Base-by-base conservation (phyloP, 2,113 vertebrate genomes). In the Amblyopsis rosae region DNA sequence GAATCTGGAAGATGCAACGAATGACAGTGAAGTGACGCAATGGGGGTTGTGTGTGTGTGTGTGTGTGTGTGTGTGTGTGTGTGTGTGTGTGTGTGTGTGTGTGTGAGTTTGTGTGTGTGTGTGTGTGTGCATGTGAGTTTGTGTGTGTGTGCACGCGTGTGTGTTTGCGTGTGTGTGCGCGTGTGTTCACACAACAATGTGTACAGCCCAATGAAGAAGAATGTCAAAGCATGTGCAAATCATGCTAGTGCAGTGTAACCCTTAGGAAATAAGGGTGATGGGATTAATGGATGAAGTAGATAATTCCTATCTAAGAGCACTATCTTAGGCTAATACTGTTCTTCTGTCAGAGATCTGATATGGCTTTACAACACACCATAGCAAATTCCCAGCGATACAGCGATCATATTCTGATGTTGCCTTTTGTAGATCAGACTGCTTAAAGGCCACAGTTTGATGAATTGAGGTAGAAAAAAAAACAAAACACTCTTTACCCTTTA, bases 231-330 rank as follows among this genome's bases (percentile, higher is more conserved):
- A 82, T 17, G 67, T 41, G 66, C 65, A 60, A 82, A 80, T 83
- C 78, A 80, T 33, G 5, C 67, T 73, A 62, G 62, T 73, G 63
- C 51, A 26, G 69, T 72, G 67, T 67, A 82, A 71, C 75, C 82
- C 78, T 58, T 58, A 55, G 79, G 81, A 73, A 78, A 79, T 76
- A 73, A 64, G 73, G 73, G 73, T 73, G 77, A 80, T 75, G 79
- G 75, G 78, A 90, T 86, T 88, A 86, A 68, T 67, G 1, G 75
- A 83, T 82, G 11, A 81, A 81, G 75, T 59, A 77, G 78, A 79
- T 86, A 68, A 86, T 75, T 85, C 75, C 0, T 64, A 81, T 84
- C 69, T 70, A 57, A 84, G 81, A 78, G 54, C 72, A 78, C 83
- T 83, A 86, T 83, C 77, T 70, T 0, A 6, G 69, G 74, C 81